These are phyloP conservation scores for Scrobipalpa costella DNA, from an alignment of 2,888 invertebrate genomes.

Conservation along the genomic window DNA sequence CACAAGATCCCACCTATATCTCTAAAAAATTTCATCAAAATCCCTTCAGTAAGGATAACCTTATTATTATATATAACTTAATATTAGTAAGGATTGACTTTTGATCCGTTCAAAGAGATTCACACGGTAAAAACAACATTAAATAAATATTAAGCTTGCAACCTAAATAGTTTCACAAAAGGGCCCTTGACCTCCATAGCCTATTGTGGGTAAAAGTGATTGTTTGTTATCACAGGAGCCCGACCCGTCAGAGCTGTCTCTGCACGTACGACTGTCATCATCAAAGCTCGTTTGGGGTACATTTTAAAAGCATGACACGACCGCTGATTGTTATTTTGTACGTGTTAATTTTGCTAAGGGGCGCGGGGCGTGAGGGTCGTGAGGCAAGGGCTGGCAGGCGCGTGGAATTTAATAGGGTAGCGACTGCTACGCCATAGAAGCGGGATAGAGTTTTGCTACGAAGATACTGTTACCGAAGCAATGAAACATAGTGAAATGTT, in stretches of 20 bases:
- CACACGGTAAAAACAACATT: too few relatives aligned
- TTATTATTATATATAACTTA: too few relatives aligned
- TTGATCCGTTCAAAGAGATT: too few relatives aligned
- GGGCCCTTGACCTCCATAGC: background rate
- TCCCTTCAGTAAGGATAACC: too few relatives aligned
- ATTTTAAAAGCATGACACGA: conserved; percentile 28
- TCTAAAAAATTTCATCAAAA: too few relatives aligned
- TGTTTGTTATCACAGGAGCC: conserved; percentile 7
- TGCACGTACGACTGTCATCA: conserved; percentile 14
- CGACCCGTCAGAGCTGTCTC: background rate
- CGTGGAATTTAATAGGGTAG: background rate
- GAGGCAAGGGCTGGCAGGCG: background rate
- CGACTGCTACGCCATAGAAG: too few relatives aligned
- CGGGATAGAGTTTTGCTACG: too few relatives aligned
- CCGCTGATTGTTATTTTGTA: conserved; percentile 29
- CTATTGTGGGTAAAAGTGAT: background rate
- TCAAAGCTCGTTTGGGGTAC: conserved; percentile 14
- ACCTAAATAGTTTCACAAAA: background rate
- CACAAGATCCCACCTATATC: too few relatives aligned
- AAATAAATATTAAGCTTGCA: too few relatives aligned
- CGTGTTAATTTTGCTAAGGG: conserved; percentile 54
- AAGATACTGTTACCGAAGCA: too few relatives aligned
- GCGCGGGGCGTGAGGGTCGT: conserved; percentile 31
- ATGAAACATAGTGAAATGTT: too few relatives aligned
- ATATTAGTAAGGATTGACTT: too few relatives aligned